phyloP scores from a whole-genome alignment of 2,113 vertebrate species.

The Tragelaphus buxtoni region DNA sequence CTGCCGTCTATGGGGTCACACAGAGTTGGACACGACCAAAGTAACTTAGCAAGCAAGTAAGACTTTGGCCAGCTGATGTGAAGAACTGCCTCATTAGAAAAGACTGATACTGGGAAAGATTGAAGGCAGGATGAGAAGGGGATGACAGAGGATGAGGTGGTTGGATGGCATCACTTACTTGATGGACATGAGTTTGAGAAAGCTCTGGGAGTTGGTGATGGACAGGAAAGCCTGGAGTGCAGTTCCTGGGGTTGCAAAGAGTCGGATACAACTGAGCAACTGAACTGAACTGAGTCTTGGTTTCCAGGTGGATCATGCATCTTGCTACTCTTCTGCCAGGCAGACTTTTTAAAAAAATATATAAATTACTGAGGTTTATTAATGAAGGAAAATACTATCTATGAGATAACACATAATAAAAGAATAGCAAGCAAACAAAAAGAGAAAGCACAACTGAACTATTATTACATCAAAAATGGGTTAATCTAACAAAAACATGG shows the following conservation, averaged over 20 bases:
- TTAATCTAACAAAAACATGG: neutral
- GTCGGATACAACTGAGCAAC: accelerated
- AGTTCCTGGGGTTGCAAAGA: neutral
- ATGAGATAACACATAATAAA: neutral
- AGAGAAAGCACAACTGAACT: neutral
- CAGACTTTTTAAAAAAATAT: neutral
- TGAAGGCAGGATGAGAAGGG: neutral
- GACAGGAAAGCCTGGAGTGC: neutral
- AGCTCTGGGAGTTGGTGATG: neutral
- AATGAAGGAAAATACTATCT: neutral
- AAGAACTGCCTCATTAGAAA: neutral
- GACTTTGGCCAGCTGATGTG: neutral
- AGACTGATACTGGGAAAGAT: neutral
- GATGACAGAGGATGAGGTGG: neutral
- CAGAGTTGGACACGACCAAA: no score
- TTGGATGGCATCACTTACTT: neutral
- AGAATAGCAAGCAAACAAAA: neutral
- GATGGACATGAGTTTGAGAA: neutral
- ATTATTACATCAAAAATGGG: neutral
- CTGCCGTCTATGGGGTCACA: no score
- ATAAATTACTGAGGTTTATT: neutral
- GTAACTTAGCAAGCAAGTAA: no score
- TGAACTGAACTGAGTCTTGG: neutral
- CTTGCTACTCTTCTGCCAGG: neutral
- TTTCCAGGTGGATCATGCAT: slow-evolving; percentile 14